Percentiles rank a stretch among this genome's conserved stretches.
Conservation (phyloP, 2,888 invertebrate species). For the Argyresthia albistria region DNA sequence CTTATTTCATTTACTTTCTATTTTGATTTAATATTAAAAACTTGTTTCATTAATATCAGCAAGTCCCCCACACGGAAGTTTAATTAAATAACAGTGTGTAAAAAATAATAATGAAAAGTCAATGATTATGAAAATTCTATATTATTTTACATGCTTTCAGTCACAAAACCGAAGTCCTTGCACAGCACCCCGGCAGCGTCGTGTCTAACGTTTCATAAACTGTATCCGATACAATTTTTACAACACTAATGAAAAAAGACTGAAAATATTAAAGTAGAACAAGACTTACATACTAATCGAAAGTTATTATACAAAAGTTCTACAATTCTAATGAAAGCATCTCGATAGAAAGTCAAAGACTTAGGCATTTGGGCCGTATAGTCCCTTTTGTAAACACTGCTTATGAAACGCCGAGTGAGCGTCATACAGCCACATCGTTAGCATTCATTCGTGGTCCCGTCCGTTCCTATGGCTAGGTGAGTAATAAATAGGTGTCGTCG, state of each 20-base stretch:
- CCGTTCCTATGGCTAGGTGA: slow-evolving; percentile 46
- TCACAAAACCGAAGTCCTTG: slow-evolving; percentile 45
- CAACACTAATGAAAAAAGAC: slow-evolving; percentile 18
- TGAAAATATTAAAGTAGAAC: slow-evolving; percentile 23
- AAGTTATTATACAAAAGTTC: slow-evolving; percentile 62
- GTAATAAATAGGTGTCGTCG: slow-evolving; percentile 50
- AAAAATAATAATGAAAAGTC: slow-evolving; percentile 17
- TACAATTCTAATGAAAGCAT: slow-evolving; percentile 15
- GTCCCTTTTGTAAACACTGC: slow-evolving; percentile 41
- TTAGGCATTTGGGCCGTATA: slow-evolving; percentile 39
- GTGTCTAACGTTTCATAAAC: slow-evolving; percentile 60
- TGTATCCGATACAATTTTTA: slow-evolving; percentile 29
- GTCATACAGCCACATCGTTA: slow-evolving; percentile 2
- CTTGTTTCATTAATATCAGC: too few relatives aligned
- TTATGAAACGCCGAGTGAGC: slow-evolving; percentile 54
- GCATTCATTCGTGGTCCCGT: slow-evolving; percentile 40
- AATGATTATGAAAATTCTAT: slow-evolving; percentile 39
- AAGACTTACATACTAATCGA: slow-evolving; percentile 53
- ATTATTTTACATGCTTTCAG: slow-evolving; percentile 46
- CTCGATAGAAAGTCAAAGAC: slow-evolving; percentile 16
- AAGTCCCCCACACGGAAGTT: too few relatives aligned
- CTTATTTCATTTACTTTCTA: neutral
- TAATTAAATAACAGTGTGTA: too few relatives aligned
- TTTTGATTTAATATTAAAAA: neutral
- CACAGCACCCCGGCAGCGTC: slow-evolving; percentile 40